Evolutionary conservation across 2,888 invertebrate species (phyloP).

Genomic region (Synergus gifuensis): DNA sequence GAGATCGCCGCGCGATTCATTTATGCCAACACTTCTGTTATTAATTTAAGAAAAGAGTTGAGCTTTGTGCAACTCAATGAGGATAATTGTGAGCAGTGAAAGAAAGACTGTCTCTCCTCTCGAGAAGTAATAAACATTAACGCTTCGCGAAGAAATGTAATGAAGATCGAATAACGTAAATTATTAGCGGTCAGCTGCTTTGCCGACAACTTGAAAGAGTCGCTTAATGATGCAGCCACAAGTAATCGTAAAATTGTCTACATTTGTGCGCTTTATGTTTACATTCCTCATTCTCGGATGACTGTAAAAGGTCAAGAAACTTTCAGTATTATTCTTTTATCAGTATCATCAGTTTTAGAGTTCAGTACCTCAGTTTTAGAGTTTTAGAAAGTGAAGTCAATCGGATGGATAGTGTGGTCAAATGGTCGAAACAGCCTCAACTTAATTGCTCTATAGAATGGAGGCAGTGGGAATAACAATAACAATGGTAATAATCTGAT

Average conservation of each 20-base stretch:
- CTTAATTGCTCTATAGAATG: background rate
- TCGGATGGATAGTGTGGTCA: background rate
- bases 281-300: constrained; percentile 19
- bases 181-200: constrained; percentile 38
- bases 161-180: constrained; percentile 42
- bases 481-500: background rate
- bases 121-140: constrained; percentile 39
- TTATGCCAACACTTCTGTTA: constrained; percentile 5
- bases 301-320: background rate
- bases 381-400: background rate
- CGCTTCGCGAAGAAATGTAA: constrained; percentile 23
- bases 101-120: constrained; percentile 29
- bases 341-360: background rate
- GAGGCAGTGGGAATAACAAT: background rate
- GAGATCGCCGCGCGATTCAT: background rate
- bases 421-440: background rate
- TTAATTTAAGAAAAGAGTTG: constrained; percentile 23
- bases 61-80: constrained; percentile 1
- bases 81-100: constrained; percentile 6
- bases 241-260: constrained; percentile 31
- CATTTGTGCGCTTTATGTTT: constrained; percentile 20
- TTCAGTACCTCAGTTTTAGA: background rate
- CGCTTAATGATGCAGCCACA: constrained; percentile 29
- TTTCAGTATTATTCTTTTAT: background rate
- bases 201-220: constrained; percentile 37